Base-by-base conservation (phyloP, 2,113 vertebrate species). In the Notothenia coriiceps region DNA sequence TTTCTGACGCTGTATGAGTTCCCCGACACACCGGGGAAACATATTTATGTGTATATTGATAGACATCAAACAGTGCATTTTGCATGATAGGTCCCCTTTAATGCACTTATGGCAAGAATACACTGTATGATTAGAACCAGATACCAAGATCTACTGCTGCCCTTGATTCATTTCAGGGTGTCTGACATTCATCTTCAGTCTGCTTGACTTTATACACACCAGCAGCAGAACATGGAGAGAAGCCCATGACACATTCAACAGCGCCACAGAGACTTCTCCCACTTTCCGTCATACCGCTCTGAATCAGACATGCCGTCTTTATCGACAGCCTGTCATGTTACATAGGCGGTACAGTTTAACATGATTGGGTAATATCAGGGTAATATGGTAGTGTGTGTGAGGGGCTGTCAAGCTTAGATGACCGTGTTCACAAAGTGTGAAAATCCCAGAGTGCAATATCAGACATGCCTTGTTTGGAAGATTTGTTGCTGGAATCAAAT, bases 71-170 rank as follows among this genome's bases (percentile, higher is more conserved):
- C 22, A 29, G 29, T 29, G 29, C 29, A 29, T 29, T 29, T 29
- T 29, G 29, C 29, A 3, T 29, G 29, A 29, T 29, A 29, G 29
- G 29, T 29, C 29, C 29, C 29, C 29, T 29, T 29, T 29, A 44
- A 74, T 68, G 72, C 70, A 52, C 12, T 66, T 10, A 63, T 84
- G 85, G 85, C 80, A 82, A 17, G 25, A 76, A 78, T 10, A 46
- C 44, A 4, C 20, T 18, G 20, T 40, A 40, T 88, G 75, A 90
- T 88, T 82, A 11, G 79, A 84, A 88, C 67, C 83, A 88, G 83
- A 90, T 33, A 29, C 49, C 9, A 63, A 14, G 66, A 74, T 70
- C 43, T 10, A 2, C 40, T 71, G 69, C 82, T 73, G 65, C 52
- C 43, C 43, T 44, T 77, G 65, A 88, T 86, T 77, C 6, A 85